Conservation (phyloP, 2,888 invertebrate species). For the Epinotia demarniana region DNA sequence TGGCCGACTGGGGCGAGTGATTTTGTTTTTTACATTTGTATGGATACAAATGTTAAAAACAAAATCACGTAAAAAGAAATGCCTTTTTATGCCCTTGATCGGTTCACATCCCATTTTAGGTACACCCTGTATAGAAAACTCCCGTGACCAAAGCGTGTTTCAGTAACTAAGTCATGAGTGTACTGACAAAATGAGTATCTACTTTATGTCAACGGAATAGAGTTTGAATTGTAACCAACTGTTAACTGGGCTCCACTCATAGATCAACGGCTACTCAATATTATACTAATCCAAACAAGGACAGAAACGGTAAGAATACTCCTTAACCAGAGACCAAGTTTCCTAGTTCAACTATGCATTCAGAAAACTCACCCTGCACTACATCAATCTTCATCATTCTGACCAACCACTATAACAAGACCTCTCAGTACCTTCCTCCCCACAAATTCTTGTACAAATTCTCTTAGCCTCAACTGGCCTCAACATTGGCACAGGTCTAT, state of each 20-base stretch:
- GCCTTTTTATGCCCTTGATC: too few relatives aligned
- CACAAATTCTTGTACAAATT: constrained; percentile 1
- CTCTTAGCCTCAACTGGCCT: not conserved
- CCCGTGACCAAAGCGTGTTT: too few relatives aligned
- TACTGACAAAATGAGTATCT: not conserved
- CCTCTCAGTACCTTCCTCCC: not conserved
- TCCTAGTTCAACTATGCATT: not conserved
- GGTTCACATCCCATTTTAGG: too few relatives aligned
- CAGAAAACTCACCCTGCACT: not conserved
- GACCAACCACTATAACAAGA: not conserved
- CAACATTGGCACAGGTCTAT: not conserved
- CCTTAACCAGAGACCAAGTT: constrained; percentile 21
- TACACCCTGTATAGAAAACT: too few relatives aligned
- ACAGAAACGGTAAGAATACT: constrained; percentile 10
- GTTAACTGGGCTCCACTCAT: not conserved
- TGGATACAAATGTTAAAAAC: too few relatives aligned
- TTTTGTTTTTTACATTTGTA: too few relatives aligned
- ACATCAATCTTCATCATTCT: constrained; percentile 13
- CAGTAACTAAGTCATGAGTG: too few relatives aligned
- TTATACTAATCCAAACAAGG: not conserved
- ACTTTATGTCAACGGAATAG: not conserved
- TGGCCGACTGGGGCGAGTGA: too few relatives aligned
- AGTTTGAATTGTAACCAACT: not conserved
- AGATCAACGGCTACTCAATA: not conserved
- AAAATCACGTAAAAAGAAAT: too few relatives aligned